phyloP scores from a whole-genome alignment of 2,113 vertebrate genomes.

The Todiramphus chloris region DNA sequence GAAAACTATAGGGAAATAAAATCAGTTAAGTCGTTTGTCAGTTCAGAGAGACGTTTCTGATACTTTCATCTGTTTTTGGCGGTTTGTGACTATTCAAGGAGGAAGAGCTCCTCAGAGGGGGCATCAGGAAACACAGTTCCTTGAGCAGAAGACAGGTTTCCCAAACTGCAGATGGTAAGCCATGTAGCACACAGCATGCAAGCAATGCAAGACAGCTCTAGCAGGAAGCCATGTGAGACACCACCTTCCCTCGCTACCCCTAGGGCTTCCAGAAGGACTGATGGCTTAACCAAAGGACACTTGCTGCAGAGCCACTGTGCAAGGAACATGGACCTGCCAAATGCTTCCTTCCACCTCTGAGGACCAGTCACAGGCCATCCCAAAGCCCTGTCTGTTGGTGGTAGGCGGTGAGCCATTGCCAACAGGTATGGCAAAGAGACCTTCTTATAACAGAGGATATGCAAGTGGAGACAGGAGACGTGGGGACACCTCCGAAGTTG shows the following conservation, averaged over 20 bases:
- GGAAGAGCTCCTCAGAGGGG: background rate
- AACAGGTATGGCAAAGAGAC: background rate
- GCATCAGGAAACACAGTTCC: background rate
- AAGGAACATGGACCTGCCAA: background rate
- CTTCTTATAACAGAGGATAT: background rate
- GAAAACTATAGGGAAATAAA: background rate
- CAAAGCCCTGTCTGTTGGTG: background rate
- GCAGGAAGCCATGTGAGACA: background rate
- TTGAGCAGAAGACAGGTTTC: background rate
- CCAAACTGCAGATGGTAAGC: background rate
- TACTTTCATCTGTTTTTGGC: background rate
- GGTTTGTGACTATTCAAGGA: background rate
- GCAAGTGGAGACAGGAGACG: rapidly evolving
- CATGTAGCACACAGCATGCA: too few relatives aligned
- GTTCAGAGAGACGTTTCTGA: background rate
- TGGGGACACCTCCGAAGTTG: background rate
- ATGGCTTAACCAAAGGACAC: background rate
- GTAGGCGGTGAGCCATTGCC: rapidly evolving
- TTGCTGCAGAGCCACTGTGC: background rate
- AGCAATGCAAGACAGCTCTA: background rate
- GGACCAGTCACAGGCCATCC: background rate
- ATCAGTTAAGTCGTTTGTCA: background rate
- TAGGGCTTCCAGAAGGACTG: background rate
- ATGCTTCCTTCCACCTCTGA: background rate
- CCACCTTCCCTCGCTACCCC: rapidly evolving